A percentile compares a stretch with the other conserved stretches of the same genome.
phyloP scores from a whole-genome alignment of 2,888 invertebrate species.

The Saturnia pavonia region DNA sequence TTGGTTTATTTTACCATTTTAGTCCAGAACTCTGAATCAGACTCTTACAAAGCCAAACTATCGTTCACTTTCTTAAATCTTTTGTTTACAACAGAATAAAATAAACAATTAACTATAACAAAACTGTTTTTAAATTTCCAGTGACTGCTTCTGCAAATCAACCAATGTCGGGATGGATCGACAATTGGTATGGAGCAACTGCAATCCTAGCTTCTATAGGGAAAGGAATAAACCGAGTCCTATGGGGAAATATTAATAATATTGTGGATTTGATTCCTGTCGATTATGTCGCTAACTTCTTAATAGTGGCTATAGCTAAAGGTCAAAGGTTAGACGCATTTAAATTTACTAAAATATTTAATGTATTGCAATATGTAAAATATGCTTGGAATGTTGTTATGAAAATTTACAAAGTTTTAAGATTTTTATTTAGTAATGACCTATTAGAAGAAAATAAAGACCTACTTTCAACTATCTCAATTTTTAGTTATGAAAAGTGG shows the following conservation, averaged over 20 bases:
- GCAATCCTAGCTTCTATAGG: slow-evolving; percentile 85
- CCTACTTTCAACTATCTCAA: too few relatives aligned
- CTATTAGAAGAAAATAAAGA: too few relatives aligned
- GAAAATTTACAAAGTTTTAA: neutral
- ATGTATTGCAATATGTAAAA: neutral
- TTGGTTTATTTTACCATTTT: too few relatives aligned
- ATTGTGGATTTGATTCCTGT: slow-evolving; percentile 90
- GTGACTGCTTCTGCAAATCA: slow-evolving; percentile 85
- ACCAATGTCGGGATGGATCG: slow-evolving; percentile 93
- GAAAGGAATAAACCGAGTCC: slow-evolving; percentile 85
- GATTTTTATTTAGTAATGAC: neutral
- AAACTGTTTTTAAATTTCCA: slow-evolving; percentile 36
- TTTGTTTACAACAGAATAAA: neutral
- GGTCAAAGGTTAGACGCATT: slow-evolving; percentile 30
- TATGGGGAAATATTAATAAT: slow-evolving; percentile 87
- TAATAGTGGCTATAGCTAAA: slow-evolving; percentile 86
- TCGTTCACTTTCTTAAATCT: neutral
- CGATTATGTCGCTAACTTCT: slow-evolving; percentile 91
- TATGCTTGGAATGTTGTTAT: neutral
- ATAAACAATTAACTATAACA: neutral
- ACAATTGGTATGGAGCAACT: slow-evolving; percentile 93
- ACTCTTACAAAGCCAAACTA: neutral
- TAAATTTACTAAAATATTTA: neutral
- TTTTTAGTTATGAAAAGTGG: too few relatives aligned
- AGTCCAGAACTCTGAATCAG: neutral